Evolutionary conservation across 2,113 vertebrate species (phyloP), one percentile per base, ranked within the genome.

Genomic region (Tapirus terrestris): DNA sequence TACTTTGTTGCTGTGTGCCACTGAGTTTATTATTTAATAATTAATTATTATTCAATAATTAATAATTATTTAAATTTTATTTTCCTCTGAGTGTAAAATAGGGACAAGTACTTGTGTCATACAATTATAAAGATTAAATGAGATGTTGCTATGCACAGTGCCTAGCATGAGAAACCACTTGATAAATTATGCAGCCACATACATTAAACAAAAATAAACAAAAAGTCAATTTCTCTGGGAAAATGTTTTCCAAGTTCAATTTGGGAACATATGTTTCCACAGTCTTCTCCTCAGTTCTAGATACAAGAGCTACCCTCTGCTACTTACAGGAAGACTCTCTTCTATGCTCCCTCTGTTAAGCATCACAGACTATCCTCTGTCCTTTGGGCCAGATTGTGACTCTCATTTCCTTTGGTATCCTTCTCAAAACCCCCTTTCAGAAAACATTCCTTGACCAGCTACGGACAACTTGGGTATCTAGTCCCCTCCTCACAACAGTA

Each of bases 51-150:
- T 48, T 48, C 11, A 48, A 48, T 48, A 11, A 48, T 48, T 48
- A 48, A 48, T 48, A 48, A 48, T 48, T 53, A 53, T 53, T 53
- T 14, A 89, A 36, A 75, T 83, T 67, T 80, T 61, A 81, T 79
- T 96, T 93, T n/a, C 53, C 27, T 80, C 39, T 16, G 75, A 77
- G 51, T 96, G n/a, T 16, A 90, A 91, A 96, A 92, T 3, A 76
- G 45, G 21, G 7, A 39, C 25, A 39, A 39, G 20, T 61, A 75
- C 16, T n/a, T 51, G 20, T 48, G 33, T 75, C 51, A 80, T 39
- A 17, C 25, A 53, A 93, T 27, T 90, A 56, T 93, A 63, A 90
- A 53, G 63, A 63, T 80, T 53, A 91, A 91, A 83, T 53, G 60
- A 83, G 51, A 76, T 68, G 8, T 5, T 65, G 33, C n/a, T 72